Evolutionary conservation across 1,140 invertebrate species (phyloP).

Genomic region (Wiebesia pumilae): DNA sequence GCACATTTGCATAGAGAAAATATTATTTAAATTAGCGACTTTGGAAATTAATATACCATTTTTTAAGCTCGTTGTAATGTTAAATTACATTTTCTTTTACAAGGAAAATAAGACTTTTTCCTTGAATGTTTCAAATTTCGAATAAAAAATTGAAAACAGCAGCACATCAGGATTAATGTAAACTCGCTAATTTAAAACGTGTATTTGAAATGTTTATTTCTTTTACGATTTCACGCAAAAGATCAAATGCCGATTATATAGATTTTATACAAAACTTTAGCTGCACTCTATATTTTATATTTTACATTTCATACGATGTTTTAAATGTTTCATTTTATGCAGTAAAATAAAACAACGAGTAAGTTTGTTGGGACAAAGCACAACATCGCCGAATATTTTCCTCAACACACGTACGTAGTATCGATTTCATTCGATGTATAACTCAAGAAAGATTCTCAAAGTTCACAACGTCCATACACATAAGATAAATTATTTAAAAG

Average conservation of each 20-base stretch:
- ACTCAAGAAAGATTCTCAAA: neutral
- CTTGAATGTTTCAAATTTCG: neutral
- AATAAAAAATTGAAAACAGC: neutral
- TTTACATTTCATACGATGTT: too few relatives aligned
- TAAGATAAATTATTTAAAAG: constrained; percentile 17
- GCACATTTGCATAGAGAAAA: too few relatives aligned
- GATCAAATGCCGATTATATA: neutral
- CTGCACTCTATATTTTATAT: too few relatives aligned
- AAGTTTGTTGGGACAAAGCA: neutral
- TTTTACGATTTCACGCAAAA: neutral
- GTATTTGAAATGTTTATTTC: neutral
- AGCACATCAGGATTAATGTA: neutral
- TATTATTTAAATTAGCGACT: neutral
- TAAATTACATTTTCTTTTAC: neutral
- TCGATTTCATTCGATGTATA: constrained; percentile 11
- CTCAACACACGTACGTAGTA: neutral
- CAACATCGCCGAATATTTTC: constrained; percentile 15
- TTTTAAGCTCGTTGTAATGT: neutral
- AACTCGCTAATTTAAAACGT: neutral
- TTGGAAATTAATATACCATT: neutral
- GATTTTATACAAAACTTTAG: neutral
- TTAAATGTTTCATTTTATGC: too few relatives aligned
- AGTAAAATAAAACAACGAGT: neutral
- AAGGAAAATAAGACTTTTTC: neutral
- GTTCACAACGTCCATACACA: neutral